A percentile compares a stretch with the other conserved stretches of the same genome.
Conservation (phyloP, 1,140 invertebrate genomes). For the Potamilus streckersoni region DNA sequence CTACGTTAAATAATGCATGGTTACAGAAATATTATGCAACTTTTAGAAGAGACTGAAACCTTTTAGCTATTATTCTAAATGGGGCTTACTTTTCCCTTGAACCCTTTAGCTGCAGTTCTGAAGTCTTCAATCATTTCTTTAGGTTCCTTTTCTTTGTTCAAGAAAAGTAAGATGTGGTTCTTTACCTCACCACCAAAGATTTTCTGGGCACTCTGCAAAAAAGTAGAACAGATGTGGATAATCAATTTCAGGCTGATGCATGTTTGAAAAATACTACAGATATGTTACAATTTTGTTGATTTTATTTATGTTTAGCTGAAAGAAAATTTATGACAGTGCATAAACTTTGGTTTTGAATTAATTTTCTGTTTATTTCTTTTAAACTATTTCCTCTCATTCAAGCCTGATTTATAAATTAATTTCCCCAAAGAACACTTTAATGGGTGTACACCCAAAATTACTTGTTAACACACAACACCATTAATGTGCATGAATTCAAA, state of each 20-base stretch:
- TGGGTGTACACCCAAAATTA: no score
- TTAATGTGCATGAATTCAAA: no score
- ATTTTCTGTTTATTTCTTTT: no score
- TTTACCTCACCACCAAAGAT: slow-evolving; percentile 99
- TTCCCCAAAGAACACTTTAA: no score
- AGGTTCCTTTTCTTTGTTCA: slow-evolving; percentile 84
- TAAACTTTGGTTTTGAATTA: not conserved
- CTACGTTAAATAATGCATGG: no score
- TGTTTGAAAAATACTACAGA: no score
- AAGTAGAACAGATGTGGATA: slow-evolving; percentile 18
- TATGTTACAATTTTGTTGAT: not conserved
- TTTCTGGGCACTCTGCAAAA: slow-evolving; percentile 84
- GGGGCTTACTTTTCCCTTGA: slow-evolving; percentile 84
- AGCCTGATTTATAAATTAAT: no score
- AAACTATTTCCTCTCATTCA: no score
- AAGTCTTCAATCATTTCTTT: slow-evolving; percentile 76
- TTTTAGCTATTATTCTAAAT: no score
- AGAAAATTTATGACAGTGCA: not conserved
- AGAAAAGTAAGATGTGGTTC: slow-evolving; percentile 93
- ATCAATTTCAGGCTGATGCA: not conserved
- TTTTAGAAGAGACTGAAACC: no score
- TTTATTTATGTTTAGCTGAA: not conserved
- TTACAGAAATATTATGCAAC: no score
- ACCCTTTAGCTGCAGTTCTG: slow-evolving; percentile 82
- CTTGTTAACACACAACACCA: no score